Evolutionary conservation across 2,113 vertebrate genomes (phyloP).

Genomic region (Atlantisia rogersi): DNA sequence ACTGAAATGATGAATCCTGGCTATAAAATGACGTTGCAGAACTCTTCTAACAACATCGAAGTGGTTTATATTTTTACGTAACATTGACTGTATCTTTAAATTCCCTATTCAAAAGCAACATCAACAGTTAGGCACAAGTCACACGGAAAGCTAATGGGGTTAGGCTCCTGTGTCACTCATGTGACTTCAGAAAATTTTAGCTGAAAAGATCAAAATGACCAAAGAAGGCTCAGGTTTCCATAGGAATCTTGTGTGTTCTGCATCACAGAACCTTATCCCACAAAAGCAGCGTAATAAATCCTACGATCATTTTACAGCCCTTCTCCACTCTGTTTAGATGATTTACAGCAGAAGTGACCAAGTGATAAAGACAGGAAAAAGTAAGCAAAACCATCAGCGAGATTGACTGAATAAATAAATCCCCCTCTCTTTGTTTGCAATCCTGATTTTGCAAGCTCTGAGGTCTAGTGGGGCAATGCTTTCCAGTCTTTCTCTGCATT

Average conservation of each 20-base stretch:
- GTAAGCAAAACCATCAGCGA: background rate
- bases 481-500: background rate
- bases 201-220: conserved; percentile 48
- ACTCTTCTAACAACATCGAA: background rate
- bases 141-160: background rate
- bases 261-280: conserved; percentile 1
- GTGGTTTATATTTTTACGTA: conserved; percentile 11
- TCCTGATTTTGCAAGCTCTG: background rate
- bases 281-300: conserved; percentile 30
- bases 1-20: background rate
- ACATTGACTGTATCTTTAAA: background rate
- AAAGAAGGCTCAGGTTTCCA: conserved; percentile 40
- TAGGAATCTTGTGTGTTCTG: conserved; percentile 36
- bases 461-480: background rate
- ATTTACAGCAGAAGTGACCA: conserved; percentile 26
- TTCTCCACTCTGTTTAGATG: background rate
- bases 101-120: background rate
- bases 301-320: conserved; percentile 16
- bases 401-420: conserved; percentile 52
- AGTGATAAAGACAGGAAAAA: conserved; percentile 23
- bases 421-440: background rate
- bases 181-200: conserved; percentile 32
- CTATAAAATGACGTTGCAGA: background rate
- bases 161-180: background rate
- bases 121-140: background rate